These are phyloP conservation scores for Pungitius pungitius DNA, from an alignment of 2,113 vertebrate genomes.

Conservation along the genomic window DNA sequence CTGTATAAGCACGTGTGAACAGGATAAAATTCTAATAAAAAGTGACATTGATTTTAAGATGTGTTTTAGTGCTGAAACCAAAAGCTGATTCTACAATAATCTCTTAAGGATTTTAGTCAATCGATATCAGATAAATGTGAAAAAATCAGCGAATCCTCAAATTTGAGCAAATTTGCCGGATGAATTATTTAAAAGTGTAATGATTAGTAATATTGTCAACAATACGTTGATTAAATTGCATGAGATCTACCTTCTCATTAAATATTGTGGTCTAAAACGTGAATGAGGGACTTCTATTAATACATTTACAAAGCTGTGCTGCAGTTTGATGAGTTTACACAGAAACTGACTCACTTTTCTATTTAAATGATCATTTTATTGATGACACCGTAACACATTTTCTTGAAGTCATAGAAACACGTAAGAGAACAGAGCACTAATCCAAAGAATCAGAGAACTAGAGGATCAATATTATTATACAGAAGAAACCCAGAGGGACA, in stretches of 20 bases:
- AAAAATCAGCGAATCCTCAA: no score
- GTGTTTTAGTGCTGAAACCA: no score
- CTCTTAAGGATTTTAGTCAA: no score
- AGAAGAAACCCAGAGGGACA: conserved; percentile 74
- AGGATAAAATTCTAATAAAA: no score
- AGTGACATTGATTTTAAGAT: no score
- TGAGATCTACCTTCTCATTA: not conserved
- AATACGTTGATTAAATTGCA: no score
- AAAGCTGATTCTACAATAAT: no score
- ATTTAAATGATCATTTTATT: conserved; percentile 81
- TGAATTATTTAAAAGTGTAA: not conserved
- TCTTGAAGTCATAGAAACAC: conserved; percentile 79
- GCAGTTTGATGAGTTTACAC: not conserved
- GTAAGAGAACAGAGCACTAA: conserved; percentile 79
- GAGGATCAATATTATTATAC: conserved; percentile 71
- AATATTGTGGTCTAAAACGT: not conserved
- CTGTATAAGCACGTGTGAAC: no score
- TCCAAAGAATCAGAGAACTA: conserved; percentile 73
- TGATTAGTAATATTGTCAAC: not conserved
- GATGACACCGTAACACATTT: conserved; percentile 79
- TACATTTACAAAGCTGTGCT: not conserved
- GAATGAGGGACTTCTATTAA: not conserved
- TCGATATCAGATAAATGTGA: no score
- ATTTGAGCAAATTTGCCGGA: no score
- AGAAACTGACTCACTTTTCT: conserved; percentile 32